Percentiles rank a stretch among this genome's conserved stretches.
These are phyloP conservation scores for Myotis daubentonii DNA, from an alignment of 2,797 vertebrate species.

Conservation along the genomic window DNA sequence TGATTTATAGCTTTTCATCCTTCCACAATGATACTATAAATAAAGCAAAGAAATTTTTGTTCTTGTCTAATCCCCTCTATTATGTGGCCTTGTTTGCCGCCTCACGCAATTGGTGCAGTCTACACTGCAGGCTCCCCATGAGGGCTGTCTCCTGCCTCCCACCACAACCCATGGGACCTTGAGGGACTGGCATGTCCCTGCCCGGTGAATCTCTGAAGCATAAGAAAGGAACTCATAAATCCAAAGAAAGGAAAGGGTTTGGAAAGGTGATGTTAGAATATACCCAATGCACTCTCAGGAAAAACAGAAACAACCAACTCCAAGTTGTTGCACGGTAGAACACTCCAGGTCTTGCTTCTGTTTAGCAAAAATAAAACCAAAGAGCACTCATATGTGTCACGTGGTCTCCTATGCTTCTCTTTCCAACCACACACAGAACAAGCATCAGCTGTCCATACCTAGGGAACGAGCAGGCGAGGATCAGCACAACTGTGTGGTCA, in stretches of 20 bases:
- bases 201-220: background rate
- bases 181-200: background rate
- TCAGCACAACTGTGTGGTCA: fast-evolving
- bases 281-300: background rate
- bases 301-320: background rate
- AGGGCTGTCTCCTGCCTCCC: background rate
- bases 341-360: background rate
- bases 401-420: background rate
- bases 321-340: background rate
- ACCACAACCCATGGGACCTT: background rate
- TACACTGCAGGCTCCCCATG: background rate
- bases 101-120: constrained; percentile 66
- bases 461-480: background rate
- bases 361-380: constrained; percentile 37
- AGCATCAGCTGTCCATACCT: background rate
- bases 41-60: constrained; percentile 69
- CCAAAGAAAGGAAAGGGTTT: background rate
- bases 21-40: constrained; percentile 72
- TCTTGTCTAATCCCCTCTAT: constrained; percentile 64
- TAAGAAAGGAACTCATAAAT: background rate
- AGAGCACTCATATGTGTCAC: background rate
- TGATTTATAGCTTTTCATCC: constrained; percentile 71
- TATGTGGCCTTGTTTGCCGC: constrained; percentile 30
- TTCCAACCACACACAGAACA: background rate
- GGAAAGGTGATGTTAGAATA: background rate